Evolutionary conservation across 2,888 invertebrate species (phyloP).

Genomic region (Ashinkailepas kermadecensis): DNA sequence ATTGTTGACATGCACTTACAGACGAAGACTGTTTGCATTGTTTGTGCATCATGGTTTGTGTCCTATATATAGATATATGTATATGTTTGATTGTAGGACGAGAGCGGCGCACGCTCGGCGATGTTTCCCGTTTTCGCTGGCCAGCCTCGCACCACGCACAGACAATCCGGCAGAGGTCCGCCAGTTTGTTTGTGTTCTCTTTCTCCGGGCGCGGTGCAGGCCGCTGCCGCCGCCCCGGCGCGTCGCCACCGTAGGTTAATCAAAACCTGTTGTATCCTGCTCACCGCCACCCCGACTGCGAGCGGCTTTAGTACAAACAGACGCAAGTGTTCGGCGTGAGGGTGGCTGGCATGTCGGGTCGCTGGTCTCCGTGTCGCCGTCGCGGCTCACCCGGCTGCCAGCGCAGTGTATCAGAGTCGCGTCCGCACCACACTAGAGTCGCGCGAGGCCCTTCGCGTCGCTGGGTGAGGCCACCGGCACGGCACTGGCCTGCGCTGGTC

Average conservation of each 20-base stretch:
- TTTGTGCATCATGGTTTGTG: background rate
- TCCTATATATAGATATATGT: background rate
- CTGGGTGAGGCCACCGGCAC: too few species aligned
- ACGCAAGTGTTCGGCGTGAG: background rate
- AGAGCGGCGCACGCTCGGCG: background rate
- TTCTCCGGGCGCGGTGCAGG: too few species aligned
- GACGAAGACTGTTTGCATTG: background rate
- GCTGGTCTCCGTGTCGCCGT: too few species aligned
- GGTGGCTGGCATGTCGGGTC: too few species aligned
- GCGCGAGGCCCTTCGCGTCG: too few species aligned
- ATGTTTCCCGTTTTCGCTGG: background rate
- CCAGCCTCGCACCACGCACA: background rate
- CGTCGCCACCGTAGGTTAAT: background rate
- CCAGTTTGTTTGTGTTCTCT: too few species aligned
- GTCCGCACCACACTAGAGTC: too few species aligned
- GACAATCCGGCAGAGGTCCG: background rate
- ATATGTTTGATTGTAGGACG: background rate
- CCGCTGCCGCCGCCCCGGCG: background rate
- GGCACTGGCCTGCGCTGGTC: too few species aligned
- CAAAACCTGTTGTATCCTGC: background rate
- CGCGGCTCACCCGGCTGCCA: too few species aligned
- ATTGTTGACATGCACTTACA: conserved; percentile 12
- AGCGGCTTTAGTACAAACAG: background rate
- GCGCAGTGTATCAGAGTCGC: too few species aligned
- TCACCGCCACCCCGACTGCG: background rate